phyloP scores from a whole-genome alignment of 2,113 vertebrate species.

The Pao palembangensis region DNA sequence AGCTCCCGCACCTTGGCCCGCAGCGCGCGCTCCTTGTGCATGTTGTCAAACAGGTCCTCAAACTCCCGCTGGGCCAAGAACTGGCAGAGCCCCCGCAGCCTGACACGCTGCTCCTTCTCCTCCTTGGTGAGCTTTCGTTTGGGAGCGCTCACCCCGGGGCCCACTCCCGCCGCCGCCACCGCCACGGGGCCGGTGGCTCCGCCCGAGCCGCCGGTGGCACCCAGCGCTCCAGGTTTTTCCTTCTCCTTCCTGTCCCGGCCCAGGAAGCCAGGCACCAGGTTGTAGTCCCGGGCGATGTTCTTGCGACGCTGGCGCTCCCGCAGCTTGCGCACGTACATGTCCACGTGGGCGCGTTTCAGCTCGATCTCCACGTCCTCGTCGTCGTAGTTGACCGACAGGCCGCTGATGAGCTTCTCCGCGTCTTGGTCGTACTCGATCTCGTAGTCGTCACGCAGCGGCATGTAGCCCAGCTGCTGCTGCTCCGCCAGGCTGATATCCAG shows the following conservation, averaged over 20 bases:
- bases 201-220: conserved; percentile 17
- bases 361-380: conserved; percentile 97
- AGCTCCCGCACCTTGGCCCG: conserved; percentile 92
- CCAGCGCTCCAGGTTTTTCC: conserved; percentile 54
- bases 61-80: conserved; percentile 95
- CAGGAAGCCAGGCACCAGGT: conserved; percentile 87
- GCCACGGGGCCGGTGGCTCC: conserved; percentile 19
- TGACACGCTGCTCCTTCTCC: conserved; percentile 88
- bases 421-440: conserved; percentile 97
- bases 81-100: conserved; percentile 89
- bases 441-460: conserved; percentile 95
- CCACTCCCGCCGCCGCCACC: conserved; percentile 23
- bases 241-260: conserved; percentile 89
- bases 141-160: conserved; percentile 48
- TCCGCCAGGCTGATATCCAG: conserved; percentile 87
- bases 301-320: conserved; percentile 90
- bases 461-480: conserved; percentile 98
- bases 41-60: conserved; percentile 94
- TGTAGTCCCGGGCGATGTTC: conserved; percentile 93
- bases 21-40: conserved; percentile 91
- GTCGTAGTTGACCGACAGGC: conserved; percentile 94
- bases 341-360: conserved; percentile 92
- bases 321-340: conserved; percentile 97
- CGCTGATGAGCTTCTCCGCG: conserved; percentile 93
- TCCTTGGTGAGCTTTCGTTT: conserved; percentile 92